phyloP scores from a whole-genome alignment of 2,113 vertebrate genomes.

The Dinomys branickii region DNA sequence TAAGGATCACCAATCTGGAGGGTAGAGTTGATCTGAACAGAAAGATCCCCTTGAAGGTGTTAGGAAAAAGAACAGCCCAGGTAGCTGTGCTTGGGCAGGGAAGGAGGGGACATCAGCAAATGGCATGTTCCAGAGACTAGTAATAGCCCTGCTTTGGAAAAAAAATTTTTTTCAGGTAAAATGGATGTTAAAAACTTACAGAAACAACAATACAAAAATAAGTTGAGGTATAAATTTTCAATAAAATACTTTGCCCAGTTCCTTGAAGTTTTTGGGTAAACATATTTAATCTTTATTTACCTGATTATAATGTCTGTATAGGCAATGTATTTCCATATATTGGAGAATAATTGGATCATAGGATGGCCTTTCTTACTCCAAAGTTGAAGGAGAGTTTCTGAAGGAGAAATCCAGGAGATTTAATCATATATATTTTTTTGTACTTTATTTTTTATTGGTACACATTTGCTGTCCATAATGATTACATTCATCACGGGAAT shows the following conservation, averaged over 20 bases:
- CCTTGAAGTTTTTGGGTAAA: not conserved
- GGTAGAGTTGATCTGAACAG: not conserved
- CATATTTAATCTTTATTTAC: not conserved
- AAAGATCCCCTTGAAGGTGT: not conserved
- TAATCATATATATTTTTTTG: not conserved
- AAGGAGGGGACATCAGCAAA: not conserved
- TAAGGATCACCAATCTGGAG: not conserved
- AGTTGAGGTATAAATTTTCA: not conserved
- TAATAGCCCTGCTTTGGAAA: not conserved
- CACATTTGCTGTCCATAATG: not conserved
- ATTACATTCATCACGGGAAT: not conserved
- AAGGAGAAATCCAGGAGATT: not conserved
- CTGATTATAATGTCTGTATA: not conserved
- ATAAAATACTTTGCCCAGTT: not conserved
- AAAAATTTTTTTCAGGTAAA: not conserved
- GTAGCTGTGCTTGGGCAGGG: not conserved
- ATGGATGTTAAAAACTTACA: not conserved
- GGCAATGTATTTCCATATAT: not conserved
- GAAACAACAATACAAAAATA: not conserved
- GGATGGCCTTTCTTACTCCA: not conserved
- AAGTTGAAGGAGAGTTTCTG: not conserved
- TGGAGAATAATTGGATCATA: not conserved
- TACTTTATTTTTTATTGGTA: not conserved
- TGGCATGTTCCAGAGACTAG: not conserved
- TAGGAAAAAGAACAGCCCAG: not conserved